Evolutionary conservation across 1,140 invertebrate genomes (phyloP).

Genomic region (Eurytemora carolleeae): DNA sequence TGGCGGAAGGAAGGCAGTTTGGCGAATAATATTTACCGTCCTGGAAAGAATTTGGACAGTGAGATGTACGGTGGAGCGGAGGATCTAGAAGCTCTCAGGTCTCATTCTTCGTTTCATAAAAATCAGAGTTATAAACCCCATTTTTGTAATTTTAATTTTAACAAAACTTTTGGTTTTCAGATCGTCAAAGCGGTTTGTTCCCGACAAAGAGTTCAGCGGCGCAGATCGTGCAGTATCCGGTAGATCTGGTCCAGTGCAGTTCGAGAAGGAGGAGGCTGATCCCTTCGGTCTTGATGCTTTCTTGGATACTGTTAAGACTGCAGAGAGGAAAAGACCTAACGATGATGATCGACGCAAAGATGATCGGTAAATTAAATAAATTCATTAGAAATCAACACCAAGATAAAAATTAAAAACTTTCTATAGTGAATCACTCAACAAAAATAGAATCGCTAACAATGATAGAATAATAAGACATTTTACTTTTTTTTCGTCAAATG

Average conservation of each 20-base stretch:
- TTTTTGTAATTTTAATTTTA: neutral
- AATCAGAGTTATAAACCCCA: neutral
- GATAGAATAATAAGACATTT: too few relatives aligned
- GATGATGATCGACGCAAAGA: conserved; percentile 23
- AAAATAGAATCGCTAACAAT: too few relatives aligned
- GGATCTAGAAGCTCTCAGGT: conserved; percentile 63
- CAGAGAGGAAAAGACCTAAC: conserved; percentile 35
- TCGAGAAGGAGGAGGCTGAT: conserved; percentile 77
- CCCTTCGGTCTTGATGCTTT: conserved; percentile 94
- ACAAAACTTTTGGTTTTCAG: neutral
- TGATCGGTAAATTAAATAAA: conserved; percentile 7
- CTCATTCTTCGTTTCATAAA: conserved; percentile 33
- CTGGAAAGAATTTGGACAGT: conserved; percentile 65
- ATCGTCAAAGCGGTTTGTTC: conserved; percentile 45
- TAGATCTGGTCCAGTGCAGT: conserved; percentile 84
- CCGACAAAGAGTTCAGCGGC: conserved; percentile 87
- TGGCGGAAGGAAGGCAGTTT: conserved; percentile 64
- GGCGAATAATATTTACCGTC: conserved; percentile 75
- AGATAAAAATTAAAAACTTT: too few relatives aligned
- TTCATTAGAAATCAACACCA: too few relatives aligned
- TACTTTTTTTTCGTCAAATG: too few relatives aligned
- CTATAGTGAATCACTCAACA: too few relatives aligned
- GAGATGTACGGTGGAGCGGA: conserved; percentile 79
- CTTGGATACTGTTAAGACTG: conserved; percentile 84
- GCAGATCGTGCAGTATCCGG: conserved; percentile 40